Base-by-base conservation (phyloP, 2,888 invertebrate species). In the Micropterix aruncella region DNA sequence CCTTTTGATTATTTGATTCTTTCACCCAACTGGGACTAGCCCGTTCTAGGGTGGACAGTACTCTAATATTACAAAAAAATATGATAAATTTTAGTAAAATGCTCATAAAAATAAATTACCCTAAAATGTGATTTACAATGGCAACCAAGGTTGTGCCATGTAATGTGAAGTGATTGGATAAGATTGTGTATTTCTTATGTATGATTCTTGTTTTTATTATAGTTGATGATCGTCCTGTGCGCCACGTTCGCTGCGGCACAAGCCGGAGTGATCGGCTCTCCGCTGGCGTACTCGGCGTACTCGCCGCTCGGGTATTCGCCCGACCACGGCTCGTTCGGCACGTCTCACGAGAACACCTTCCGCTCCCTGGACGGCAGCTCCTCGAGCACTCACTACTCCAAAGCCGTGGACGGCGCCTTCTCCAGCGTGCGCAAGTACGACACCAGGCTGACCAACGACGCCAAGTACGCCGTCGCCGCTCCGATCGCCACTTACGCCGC, bases 351-450 rank as follows among this genome's bases (percentile, higher is more conserved):
- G 59, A 74, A 73, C 58, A 70, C 75, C 44, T 57, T 74, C 44
- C 69, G 77, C 48, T 73, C 75, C 17, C 65, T 72, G 47, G 77
- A 72, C 47, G 73, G 63, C 49, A 73, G 73, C 53, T 62, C 65
- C 46, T 68, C 69, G 38, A 68, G 77, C 3, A 75, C 77, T 44
- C 65, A 66, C 55, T 66, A 72, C 63, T 68, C 72, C 53, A 78
- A 77, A 59, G 71, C 73, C 44, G 70, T 74, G 19, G 73, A 76
- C 54, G 73, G 74, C 42, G 71, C 76, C 44, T 76, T 72, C 65
- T 74, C 75, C 50, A 75, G 71, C 55, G 72, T 76, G 19, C 70
- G 74, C 56, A 77, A 77, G 60, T 66, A 63, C 59, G 74, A 77
- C 49, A 73, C 74, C 42, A 70, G 75, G 51, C 61, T 73, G 59